phyloP scores from a whole-genome alignment of 2,797 vertebrate genomes.

The Phalanger gymnotis region DNA sequence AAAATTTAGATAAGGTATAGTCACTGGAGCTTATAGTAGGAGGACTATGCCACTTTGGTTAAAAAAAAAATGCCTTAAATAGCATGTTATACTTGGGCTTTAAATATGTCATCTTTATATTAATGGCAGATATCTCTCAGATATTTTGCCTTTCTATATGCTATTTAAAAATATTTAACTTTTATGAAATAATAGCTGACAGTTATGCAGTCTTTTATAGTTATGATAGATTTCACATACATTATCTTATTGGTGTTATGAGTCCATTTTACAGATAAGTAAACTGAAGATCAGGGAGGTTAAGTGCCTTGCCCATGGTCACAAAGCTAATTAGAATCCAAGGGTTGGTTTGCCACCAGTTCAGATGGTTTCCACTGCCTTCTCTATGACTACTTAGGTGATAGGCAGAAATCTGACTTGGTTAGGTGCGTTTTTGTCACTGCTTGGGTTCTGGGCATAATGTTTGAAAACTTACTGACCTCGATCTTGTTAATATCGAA shows the following conservation, averaged over 20 bases:
- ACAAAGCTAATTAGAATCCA: not conserved
- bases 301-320: not conserved
- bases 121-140: not conserved
- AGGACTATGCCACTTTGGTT: too few species aligned
- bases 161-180: not conserved
- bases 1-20: not conserved
- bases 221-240: not conserved
- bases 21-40: not conserved
- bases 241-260: not conserved
- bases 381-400: constrained; percentile 93
- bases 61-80: not conserved
- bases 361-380: constrained; percentile 88
- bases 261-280: not conserved
- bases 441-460: fast-evolving
- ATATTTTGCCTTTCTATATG: not conserved
- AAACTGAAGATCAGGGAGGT: not conserved
- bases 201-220: not conserved
- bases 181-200: not conserved
- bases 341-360: not conserved
- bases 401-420: constrained; percentile 92
- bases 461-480: not conserved
- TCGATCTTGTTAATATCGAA: not conserved
- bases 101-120: not conserved
- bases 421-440: constrained; percentile 75
- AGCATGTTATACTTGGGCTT: not conserved